Percentiles rank a stretch among this genome's conserved stretches.
Evolutionary conservation across 53 echinoderm and acorn worm genomes (phyloP).

Genomic region (Patiria pectinifera): DNA sequence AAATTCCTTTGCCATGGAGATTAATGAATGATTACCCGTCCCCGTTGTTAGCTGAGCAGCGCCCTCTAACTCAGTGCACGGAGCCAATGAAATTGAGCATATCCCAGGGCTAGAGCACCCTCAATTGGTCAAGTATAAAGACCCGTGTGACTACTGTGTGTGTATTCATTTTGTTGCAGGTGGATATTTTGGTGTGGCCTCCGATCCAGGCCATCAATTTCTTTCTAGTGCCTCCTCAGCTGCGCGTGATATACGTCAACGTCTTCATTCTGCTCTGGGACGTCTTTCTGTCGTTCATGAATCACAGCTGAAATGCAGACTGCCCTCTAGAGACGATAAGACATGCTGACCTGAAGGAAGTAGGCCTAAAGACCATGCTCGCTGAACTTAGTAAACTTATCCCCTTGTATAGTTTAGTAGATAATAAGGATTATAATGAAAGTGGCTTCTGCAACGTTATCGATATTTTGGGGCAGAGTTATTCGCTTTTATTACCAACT

Average conservation of each 20-base stretch:
- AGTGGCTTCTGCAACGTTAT: too few relatives aligned
- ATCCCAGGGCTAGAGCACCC: background rate
- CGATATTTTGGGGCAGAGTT: too few relatives aligned
- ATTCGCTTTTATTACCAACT: too few relatives aligned
- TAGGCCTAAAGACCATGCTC: background rate
- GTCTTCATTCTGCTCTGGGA: conserved; percentile 87
- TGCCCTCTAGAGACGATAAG: background rate
- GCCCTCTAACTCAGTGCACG: background rate
- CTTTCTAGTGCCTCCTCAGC: conserved; percentile 79
- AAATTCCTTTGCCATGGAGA: too few relatives aligned
- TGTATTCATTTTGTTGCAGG: conserved; percentile 40
- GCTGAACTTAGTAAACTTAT: too few relatives aligned
- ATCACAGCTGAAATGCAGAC: conserved; percentile 52
- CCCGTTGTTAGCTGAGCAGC: too few relatives aligned
- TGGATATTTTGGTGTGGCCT: conserved; percentile 89
- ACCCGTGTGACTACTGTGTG: background rate
- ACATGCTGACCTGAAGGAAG: background rate
- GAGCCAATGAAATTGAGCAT: background rate
- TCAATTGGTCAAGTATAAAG: background rate
- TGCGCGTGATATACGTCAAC: conserved; percentile 91
- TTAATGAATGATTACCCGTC: too few relatives aligned
- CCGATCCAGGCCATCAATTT: conserved; percentile 90
- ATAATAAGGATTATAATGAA: too few relatives aligned
- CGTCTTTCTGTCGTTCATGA: conserved; percentile 85
- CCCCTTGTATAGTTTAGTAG: too few relatives aligned